Evolutionary conservation across 1,140 invertebrate species (phyloP).

Genomic region (Caenorhabditis remanei): DNA sequence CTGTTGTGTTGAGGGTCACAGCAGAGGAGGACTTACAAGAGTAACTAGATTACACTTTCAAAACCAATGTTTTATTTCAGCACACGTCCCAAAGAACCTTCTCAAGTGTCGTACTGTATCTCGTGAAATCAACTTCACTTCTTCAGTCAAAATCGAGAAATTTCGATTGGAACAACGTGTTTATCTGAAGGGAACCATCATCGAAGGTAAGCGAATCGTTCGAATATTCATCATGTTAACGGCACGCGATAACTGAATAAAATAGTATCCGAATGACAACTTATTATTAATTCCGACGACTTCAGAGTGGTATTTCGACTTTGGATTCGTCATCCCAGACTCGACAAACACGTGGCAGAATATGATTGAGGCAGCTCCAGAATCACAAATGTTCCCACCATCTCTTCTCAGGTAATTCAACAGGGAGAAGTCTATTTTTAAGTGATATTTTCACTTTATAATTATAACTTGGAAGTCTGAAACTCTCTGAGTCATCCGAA

Average conservation of each 20-base stretch:
- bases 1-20: no score
- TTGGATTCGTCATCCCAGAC: slow-evolving; percentile 98
- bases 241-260: slow-evolving; percentile 10
- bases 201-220: slow-evolving; percentile 80
- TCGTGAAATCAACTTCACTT: slow-evolving; percentile 98
- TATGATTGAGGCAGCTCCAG: slow-evolving; percentile 95
- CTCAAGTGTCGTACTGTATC: slow-evolving; percentile 94
- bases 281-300: slow-evolving; percentile 75
- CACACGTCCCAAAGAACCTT: slow-evolving; percentile 94
- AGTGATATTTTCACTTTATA: not conserved
- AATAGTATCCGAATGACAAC: not conserved
- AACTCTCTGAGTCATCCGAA: slow-evolving; percentile 65
- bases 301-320: slow-evolving; percentile 99
- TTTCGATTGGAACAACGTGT: slow-evolving; percentile 95
- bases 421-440: no score
- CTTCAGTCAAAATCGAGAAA: slow-evolving; percentile 93
- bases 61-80: slow-evolving; percentile 78
- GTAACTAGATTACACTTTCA: not conserved
- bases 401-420: slow-evolving; percentile 91
- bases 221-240: slow-evolving; percentile 27
- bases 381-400: slow-evolving; percentile 99
- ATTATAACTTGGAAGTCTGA: not conserved
- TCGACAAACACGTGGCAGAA: slow-evolving; percentile 99
- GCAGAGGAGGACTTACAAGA: not conserved
- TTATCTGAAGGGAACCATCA: slow-evolving; percentile 83